Evolutionary conservation across 2,888 invertebrate species (phyloP).

Genomic region (Morpho helenor): DNA sequence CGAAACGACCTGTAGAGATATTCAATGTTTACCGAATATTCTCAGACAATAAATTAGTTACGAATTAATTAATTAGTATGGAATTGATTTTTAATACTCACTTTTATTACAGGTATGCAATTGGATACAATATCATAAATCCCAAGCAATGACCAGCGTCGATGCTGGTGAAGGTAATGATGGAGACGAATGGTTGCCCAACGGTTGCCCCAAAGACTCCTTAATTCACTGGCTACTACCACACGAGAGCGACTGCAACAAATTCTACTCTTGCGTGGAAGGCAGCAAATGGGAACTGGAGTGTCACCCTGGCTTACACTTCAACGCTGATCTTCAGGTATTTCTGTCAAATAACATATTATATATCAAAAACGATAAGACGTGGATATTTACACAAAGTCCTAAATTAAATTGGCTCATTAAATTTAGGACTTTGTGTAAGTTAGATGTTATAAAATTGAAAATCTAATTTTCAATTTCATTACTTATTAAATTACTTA

Average conservation of each 20-base stretch:
- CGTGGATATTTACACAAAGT: not conserved
- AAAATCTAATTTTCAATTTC: not conserved
- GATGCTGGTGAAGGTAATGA: not conserved
- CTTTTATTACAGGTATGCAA: no score
- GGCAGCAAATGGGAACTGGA: constrained; percentile 36
- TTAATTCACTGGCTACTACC: constrained; percentile 28
- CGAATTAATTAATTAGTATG: no score
- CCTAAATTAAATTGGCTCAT: not conserved
- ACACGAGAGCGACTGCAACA: constrained; percentile 51
- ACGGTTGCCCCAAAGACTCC: constrained; percentile 22
- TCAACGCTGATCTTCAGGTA: constrained; percentile 45
- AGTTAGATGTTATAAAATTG: not conserved
- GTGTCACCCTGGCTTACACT: constrained; percentile 41
- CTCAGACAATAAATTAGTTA: no score
- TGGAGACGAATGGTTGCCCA: constrained; percentile 7
- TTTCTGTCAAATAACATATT: not conserved
- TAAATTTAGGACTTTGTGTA: no score
- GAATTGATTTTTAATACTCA: no score
- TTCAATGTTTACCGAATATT: no score
- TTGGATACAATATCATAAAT: no score
- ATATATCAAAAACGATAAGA: not conserved
- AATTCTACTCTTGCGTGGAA: constrained; percentile 52
- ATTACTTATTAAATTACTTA: no score
- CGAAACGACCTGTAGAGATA: no score
- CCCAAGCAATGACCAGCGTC: no score